Conservation (phyloP, 1,140 invertebrate species). For the Cyrtorhinus lividipennis region DNA sequence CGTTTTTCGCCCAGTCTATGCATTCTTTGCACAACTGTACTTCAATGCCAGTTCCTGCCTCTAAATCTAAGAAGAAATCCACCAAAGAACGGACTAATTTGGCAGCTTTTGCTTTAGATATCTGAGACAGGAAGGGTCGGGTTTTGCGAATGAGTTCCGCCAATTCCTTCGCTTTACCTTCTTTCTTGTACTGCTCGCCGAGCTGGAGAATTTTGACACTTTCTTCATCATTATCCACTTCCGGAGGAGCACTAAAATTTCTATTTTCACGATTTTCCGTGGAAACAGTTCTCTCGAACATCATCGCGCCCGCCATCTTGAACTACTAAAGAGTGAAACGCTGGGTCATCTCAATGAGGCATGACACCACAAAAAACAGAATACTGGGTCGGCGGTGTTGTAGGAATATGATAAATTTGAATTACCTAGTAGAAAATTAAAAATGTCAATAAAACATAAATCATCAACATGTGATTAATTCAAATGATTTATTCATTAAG, state of each 20-base stretch:
- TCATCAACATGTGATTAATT: neutral
- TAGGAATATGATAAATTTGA: neutral
- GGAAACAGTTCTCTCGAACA: constrained; percentile 61
- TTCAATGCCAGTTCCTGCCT: constrained; percentile 83
- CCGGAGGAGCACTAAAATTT: constrained; percentile 45
- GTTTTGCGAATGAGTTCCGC: constrained; percentile 86
- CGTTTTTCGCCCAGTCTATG: constrained; percentile 98
- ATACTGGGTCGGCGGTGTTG: neutral
- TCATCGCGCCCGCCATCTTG: constrained; percentile 70
- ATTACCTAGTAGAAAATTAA: neutral
- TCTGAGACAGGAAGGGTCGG: constrained; percentile 79
- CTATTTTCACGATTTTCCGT: constrained; percentile 53
- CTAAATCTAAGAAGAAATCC: constrained; percentile 93
- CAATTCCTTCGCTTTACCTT: constrained; percentile 84
- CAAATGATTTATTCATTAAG: neutral
- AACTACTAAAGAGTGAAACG: constrained; percentile 19
- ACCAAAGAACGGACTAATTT: constrained; percentile 93
- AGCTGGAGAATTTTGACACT: constrained; percentile 78
- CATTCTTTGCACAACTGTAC: constrained; percentile 86
- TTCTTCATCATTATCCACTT: constrained; percentile 45
- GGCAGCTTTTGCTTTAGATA: constrained; percentile 98
- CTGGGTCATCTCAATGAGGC: constrained; percentile 6
- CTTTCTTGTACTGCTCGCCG: constrained; percentile 77
- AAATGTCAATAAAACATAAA: neutral
- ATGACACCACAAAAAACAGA: neutral